phyloP scores from a whole-genome alignment of 2,797 vertebrate genomes.

The Microtus californicus region DNA sequence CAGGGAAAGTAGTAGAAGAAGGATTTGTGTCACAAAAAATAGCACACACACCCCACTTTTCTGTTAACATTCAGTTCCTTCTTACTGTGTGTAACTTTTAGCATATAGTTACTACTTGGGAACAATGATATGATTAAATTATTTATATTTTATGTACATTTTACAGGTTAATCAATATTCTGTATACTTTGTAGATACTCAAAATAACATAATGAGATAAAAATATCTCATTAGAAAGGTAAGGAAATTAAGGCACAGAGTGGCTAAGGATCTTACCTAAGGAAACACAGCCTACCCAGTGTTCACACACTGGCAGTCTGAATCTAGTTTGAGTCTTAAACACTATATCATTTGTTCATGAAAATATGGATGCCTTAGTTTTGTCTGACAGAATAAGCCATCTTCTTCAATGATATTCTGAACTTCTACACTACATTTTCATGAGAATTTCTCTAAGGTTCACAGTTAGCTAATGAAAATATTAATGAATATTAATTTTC shows the following conservation, averaged over 20 bases:
- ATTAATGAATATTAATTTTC: background rate
- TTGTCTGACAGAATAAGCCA: background rate
- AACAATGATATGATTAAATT: background rate
- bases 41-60: background rate
- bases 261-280: background rate
- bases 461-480: background rate
- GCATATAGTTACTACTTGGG: background rate
- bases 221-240: background rate
- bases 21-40: background rate
- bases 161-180: background rate
- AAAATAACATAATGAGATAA: background rate
- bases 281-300: background rate
- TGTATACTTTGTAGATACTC: conserved; percentile 19
- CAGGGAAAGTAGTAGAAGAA: conserved; percentile 12
- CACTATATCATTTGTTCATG: background rate
- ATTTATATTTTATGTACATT: conserved; percentile 26
- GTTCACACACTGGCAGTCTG: background rate
- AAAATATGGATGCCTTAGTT: background rate
- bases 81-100: background rate
- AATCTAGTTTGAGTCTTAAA: background rate
- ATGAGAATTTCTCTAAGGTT: conserved; percentile 13
- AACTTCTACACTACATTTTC: background rate
- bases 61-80: background rate
- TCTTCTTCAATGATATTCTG: background rate
- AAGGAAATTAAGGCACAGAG: background rate